These are phyloP conservation scores for Uloborus plumipes DNA, from an alignment of 2,888 invertebrate species.

Conservation along the genomic window DNA sequence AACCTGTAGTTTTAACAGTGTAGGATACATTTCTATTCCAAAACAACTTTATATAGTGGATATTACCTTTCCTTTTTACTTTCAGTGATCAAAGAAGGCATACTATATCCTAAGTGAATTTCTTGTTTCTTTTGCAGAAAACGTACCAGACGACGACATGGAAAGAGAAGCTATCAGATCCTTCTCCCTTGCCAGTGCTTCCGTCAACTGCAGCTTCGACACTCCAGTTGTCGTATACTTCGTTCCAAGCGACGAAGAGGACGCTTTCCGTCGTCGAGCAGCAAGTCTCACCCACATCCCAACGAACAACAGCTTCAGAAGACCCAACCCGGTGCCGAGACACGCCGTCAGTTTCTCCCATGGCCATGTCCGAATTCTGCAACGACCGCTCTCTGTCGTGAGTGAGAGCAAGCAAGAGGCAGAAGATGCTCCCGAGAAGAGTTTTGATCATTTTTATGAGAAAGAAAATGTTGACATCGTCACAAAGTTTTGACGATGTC, in stretches of 20 bases:
- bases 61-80: no score
- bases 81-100: no score
- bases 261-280: conserved; percentile 8
- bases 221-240: background rate
- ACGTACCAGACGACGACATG: background rate
- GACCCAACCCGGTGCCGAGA: background rate
- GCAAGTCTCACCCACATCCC: conserved; percentile 15
- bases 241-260: background rate
- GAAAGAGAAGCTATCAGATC: conserved; percentile 13
- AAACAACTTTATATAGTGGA: no score
- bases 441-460: no score
- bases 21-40: no score
- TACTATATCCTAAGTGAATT: no score
- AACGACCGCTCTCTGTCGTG: conserved; percentile 5
- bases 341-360: conserved; percentile 27
- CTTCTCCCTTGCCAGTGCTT: conserved; percentile 18
- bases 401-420: background rate
- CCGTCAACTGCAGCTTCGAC: conserved; percentile 32
- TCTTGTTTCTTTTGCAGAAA: conserved; percentile 19
- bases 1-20: no score
- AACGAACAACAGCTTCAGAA: conserved; percentile 20
- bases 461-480: no score
- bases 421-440: no score
- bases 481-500: no score
- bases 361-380: background rate